Conservation (phyloP, 2,797 vertebrate species). For the Okamejei kenojei region DNA sequence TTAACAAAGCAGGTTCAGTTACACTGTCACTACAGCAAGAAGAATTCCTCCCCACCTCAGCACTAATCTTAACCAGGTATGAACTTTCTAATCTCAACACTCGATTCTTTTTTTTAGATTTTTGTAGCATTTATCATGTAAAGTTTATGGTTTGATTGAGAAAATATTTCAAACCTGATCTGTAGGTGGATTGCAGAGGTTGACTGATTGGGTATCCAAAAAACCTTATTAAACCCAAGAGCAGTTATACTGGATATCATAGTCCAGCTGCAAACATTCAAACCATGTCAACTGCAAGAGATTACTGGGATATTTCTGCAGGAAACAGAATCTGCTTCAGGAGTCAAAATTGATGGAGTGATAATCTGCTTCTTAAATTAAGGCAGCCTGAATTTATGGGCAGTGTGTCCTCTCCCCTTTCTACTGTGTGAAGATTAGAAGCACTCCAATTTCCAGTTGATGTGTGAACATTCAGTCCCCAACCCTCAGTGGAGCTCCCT, state of each 20-base stretch:
- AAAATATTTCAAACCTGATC: slow-evolving; percentile 3
- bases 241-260: neutral
- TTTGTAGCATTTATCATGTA: neutral
- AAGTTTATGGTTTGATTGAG: neutral
- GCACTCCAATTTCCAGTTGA: neutral
- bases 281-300: slow-evolving; percentile 26
- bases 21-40: neutral
- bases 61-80: neutral
- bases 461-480: neutral
- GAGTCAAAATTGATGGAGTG: slow-evolving; percentile 4
- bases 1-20: neutral
- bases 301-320: neutral
- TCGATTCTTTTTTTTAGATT: neutral
- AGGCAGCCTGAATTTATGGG: neutral
- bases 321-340: slow-evolving; percentile 1
- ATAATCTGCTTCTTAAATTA: slow-evolving; percentile 1
- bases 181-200: neutral
- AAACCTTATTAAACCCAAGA: neutral
- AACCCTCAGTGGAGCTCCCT: neutral
- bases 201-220: neutral
- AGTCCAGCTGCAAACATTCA: slow-evolving; percentile 2
- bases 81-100: neutral
- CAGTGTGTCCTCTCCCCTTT: neutral
- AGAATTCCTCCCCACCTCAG: neutral
- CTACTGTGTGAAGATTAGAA: neutral